Evolutionary conservation across 2,113 vertebrate species (phyloP).

Genomic region (Balaenoptera acutorostrata): DNA sequence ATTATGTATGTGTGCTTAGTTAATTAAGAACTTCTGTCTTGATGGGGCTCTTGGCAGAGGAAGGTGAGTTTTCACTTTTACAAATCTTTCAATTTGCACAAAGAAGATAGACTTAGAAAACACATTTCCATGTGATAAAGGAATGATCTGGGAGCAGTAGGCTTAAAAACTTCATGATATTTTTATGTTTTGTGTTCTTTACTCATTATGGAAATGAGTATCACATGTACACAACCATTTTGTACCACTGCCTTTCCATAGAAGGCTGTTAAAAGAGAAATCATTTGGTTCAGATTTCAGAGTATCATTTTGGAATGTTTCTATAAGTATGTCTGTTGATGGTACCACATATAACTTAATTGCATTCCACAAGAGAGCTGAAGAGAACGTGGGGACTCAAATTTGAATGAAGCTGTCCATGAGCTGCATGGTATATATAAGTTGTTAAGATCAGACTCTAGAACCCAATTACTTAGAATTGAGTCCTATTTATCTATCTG

Average conservation of each 20-base stretch:
- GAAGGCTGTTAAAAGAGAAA: not conserved
- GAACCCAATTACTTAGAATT: not conserved
- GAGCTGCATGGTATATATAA: not conserved
- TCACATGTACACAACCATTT: not conserved
- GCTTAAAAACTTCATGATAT: not conserved
- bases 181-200: conserved; percentile 30
- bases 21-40: conserved; percentile 46
- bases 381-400: not conserved
- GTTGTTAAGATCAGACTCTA: not conserved
- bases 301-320: not conserved
- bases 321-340: not conserved
- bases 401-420: not conserved
- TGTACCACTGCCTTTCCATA: not conserved
- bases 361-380: not conserved
- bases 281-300: not conserved
- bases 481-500: not conserved
- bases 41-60: not conserved
- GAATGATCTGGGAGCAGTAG: not conserved
- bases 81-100: not conserved
- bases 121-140: not conserved
- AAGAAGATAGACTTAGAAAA: conserved; percentile 3
- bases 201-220: not conserved
- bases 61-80: conserved; percentile 39
- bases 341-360: not conserved
- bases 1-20: not conserved